These are phyloP conservation scores for Ips nitidus DNA, from an alignment of 1,140 invertebrate genomes.

Conservation along the genomic window DNA sequence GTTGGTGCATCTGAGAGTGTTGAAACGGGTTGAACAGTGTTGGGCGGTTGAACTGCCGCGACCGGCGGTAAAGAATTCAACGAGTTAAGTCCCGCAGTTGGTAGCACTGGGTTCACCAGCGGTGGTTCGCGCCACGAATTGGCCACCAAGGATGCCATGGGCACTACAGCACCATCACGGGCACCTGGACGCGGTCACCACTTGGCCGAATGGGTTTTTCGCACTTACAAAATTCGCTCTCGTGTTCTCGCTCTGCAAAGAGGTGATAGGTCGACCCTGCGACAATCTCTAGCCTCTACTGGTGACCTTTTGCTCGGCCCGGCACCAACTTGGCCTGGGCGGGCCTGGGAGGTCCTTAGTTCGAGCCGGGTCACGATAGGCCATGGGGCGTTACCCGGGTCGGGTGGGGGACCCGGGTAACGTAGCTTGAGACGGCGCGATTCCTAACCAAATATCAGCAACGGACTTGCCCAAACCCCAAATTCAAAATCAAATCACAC, in stretches of 20 bases:
- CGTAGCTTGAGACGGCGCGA: conserved; percentile 19
- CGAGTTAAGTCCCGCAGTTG: conserved; percentile 40
- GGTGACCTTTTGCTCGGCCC: conserved; percentile 52
- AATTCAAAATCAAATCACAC: background rate
- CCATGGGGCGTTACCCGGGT: conserved; percentile 48
- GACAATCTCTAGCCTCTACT: conserved; percentile 54
- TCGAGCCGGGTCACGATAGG: conserved; percentile 53
- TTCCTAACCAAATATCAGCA: conserved; percentile 12
- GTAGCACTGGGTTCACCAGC: conserved; percentile 52
- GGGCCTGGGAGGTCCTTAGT: conserved; percentile 51
- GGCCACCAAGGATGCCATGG: conserved; percentile 63
- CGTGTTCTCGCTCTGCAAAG: conserved; percentile 36
- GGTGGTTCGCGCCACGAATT: conserved; percentile 69
- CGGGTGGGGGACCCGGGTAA: conserved; percentile 38
- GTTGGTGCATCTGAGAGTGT: conserved; percentile 19
- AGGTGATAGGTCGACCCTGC: conserved; percentile 53
- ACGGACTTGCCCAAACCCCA: conserved; percentile 4
- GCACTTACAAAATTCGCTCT: conserved; percentile 37
- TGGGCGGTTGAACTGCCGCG: conserved; percentile 47
- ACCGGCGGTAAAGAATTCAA: conserved; percentile 47
- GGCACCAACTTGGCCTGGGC: conserved; percentile 53
- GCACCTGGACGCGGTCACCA: conserved; percentile 38
- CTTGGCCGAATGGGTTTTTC: conserved; percentile 34
- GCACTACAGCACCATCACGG: conserved; percentile 56
- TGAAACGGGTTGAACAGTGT: conserved; percentile 44